Base-by-base conservation (phyloP, 2,888 invertebrate species). In the Hesperia comma region DNA sequence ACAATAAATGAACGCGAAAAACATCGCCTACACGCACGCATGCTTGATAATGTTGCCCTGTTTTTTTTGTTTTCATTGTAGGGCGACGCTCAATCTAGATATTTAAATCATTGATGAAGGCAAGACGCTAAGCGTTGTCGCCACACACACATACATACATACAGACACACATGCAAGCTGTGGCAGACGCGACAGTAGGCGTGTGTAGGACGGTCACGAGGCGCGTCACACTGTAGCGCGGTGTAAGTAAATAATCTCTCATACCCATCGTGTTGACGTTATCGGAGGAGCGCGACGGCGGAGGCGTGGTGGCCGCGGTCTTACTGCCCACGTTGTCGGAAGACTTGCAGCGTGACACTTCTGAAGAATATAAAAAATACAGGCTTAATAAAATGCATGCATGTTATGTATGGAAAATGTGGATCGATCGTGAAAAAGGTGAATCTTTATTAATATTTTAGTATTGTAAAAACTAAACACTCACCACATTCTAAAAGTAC, bases 321-420 rank as follows among this genome's bases (percentile, higher is more conserved):
- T 82, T 88, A 1, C 72, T 72, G 54, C 92, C 92, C 68, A 92
- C 92, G 75, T 92, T 87, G 72, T 92, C 92, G 61, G 92, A 87
- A 70, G 92, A 92, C 79, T 91, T 91, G 84, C 92, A 92, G 56
- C 92, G 90, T 32, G 92, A 92, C 57, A 92, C 92, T 80, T 92
- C 92, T 89, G 82, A 33, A 62, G 33, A 40, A 49, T 6, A 6
- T 33, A 26, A 53, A 8, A 3, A 2, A 19, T 7, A 49, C 3
- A 10, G 1, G 3, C 12, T 10, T 37, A 37, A 10, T 37, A 10
- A 10, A 51, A 19, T 19, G 15, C 8, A 6, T 26, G 26, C n/a
- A n/a, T n/a, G n/a, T n/a, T n/a, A n/a, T n/a, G n/a, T n/a, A n/a
- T n/a, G n/a, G n/a, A n/a, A n/a, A n/a, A n/a, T n/a, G n/a, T n/a